These are phyloP conservation scores for Xiphias gladius DNA, from an alignment of 2,113 vertebrate species.

Conservation along the genomic window DNA sequence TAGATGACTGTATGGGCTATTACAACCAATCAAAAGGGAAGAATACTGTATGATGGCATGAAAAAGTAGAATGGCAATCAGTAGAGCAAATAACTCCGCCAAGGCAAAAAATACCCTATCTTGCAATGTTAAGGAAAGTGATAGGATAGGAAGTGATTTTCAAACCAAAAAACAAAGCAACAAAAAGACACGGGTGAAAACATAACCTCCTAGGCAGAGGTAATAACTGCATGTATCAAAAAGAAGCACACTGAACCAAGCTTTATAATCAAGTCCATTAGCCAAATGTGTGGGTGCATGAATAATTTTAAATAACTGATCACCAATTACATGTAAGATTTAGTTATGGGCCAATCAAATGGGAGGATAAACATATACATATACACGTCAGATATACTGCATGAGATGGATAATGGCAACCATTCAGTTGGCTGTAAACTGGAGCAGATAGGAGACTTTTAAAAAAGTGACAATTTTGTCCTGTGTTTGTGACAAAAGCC, in stretches of 20 bases:
- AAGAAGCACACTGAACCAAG: conserved; percentile 1
- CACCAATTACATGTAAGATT: not conserved
- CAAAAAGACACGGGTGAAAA: too few relatives aligned
- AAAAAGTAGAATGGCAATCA: too few relatives aligned
- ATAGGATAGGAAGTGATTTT: too few relatives aligned
- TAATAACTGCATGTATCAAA: not conserved
- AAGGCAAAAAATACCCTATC: too few relatives aligned
- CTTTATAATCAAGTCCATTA: not conserved
- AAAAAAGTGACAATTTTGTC: conserved; percentile 2
- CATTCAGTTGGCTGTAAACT: not conserved
- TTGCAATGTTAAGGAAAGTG: too few relatives aligned
- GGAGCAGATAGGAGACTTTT: conserved; percentile 6
- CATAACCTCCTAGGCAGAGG: too few relatives aligned
- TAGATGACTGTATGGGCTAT: conserved; percentile 3
- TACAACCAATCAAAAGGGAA: conserved; percentile 18
- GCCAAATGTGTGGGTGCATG: conserved; percentile 12
- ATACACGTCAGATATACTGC: not conserved
- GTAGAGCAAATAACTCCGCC: too few relatives aligned
- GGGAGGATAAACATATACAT: not conserved
- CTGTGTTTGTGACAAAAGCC: not conserved
- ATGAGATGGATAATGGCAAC: conserved; percentile 6
- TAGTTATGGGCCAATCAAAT: not conserved
- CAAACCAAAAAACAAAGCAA: too few relatives aligned
- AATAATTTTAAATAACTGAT: not conserved
- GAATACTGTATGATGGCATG: not conserved